Evolutionary conservation across 2,888 invertebrate genomes (phyloP).

Genomic region (Apoda limacodes): DNA sequence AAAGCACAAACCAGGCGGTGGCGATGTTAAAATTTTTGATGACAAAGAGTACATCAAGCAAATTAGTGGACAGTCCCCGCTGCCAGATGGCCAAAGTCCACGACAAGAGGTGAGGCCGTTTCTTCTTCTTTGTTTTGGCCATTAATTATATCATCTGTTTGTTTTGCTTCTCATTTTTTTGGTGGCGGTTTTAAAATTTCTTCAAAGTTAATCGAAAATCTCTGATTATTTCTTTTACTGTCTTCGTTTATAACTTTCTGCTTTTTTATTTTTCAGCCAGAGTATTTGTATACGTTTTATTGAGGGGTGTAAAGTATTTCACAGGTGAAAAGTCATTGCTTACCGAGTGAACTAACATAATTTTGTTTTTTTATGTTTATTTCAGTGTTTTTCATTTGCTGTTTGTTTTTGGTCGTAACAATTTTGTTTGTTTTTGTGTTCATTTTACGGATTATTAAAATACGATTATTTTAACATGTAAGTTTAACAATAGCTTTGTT

Average conservation of each 20-base stretch:
- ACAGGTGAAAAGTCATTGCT: background rate
- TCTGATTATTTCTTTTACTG: constrained; percentile 15
- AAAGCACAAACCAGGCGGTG: constrained; percentile 92
- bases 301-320: constrained; percentile 35
- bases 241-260: constrained; percentile 17
- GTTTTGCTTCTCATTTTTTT: constrained; percentile 26
- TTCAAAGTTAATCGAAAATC: constrained; percentile 28
- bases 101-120: constrained; percentile 62
- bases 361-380: constrained; percentile 9
- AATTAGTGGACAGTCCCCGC: constrained; percentile 60
- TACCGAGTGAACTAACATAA: background rate
- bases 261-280: constrained; percentile 61
- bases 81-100: constrained; percentile 44
- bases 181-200: constrained; percentile 35
- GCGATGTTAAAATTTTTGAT: constrained; percentile 93
- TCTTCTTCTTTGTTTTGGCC: constrained; percentile 16
- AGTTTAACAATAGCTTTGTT: too few species aligned
- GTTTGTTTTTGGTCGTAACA: constrained; percentile 13
- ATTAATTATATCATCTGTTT: constrained; percentile 10
- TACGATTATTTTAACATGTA: too few species aligned
- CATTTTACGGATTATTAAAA: too few species aligned
- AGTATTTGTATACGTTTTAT: constrained; percentile 65
- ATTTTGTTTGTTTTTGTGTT: constrained; percentile 17
- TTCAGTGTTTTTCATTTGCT: too few species aligned
- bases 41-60: constrained; percentile 92